Evolutionary conservation across 2,797 vertebrate species (phyloP).

Genomic region (Anguilla marmorata): DNA sequence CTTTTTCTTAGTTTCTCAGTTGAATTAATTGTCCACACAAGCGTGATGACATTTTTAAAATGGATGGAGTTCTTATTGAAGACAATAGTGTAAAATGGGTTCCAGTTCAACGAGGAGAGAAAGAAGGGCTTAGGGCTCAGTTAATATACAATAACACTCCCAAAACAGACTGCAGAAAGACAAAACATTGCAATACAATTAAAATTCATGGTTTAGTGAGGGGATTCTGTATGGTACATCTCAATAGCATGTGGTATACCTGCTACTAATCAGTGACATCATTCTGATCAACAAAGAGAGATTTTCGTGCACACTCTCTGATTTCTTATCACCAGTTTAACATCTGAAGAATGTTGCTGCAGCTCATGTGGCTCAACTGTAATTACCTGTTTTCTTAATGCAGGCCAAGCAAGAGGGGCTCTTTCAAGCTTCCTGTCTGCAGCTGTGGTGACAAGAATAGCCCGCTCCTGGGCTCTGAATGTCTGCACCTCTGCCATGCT

Average conservation of each 20-base stretch:
- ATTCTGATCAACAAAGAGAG: not conserved
- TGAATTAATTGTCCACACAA: not conserved
- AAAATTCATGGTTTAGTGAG: not conserved
- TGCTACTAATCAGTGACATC: not conserved
- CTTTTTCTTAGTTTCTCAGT: not conserved
- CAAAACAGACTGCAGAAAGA: not conserved
- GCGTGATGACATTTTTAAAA: not conserved
- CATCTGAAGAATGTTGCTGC: not conserved
- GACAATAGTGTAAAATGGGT: not conserved
- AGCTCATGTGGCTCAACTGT: not conserved
- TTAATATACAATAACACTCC: not conserved
- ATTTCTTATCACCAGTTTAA: not conserved
- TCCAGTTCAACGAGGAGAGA: not conserved
- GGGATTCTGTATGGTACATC: not conserved
- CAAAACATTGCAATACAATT: not conserved
- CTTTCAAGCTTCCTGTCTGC: conserved; percentile 9
- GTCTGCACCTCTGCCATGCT: not conserved
- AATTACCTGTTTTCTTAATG: not conserved
- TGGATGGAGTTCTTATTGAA: not conserved
- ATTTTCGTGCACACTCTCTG: not conserved
- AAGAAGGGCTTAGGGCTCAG: not conserved
- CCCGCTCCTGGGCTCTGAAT: not conserved
- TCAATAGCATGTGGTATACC: not conserved
- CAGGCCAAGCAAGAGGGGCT: not conserved
- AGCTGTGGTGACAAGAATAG: not conserved